Percentiles rank a stretch among this genome's conserved stretches.
Evolutionary conservation across 2,888 invertebrate genomes (phyloP).

Genomic region (Hypselothyrea guttata): DNA sequence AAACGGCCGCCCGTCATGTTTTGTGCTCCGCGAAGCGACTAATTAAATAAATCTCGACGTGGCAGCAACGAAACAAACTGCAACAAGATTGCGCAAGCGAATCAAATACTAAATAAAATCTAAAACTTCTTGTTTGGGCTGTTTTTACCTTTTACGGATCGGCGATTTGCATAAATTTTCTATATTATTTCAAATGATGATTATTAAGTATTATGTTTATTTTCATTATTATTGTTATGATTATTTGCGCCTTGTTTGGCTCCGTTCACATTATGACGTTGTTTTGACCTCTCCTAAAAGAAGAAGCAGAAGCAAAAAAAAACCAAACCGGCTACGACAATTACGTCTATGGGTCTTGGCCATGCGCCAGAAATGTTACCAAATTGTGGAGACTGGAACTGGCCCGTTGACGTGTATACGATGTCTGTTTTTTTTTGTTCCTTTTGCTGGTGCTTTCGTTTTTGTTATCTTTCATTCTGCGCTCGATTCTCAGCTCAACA

Average conservation of each 20-base stretch:
- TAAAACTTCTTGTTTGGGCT: slow-evolving; percentile 30
- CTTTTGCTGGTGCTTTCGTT: slow-evolving; percentile 11
- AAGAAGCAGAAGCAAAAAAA: too few relatives aligned
- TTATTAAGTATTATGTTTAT: slow-evolving; percentile 42
- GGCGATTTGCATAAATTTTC: slow-evolving; percentile 64
- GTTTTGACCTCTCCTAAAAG: slow-evolving; percentile 25
- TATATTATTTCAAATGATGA: slow-evolving; percentile 62
- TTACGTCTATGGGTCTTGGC: slow-evolving; percentile 53
- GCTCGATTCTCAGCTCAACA: slow-evolving; percentile 45
- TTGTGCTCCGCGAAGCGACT: slow-evolving; percentile 30
- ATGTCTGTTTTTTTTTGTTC: slow-evolving; percentile 1
- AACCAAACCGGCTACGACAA: slow-evolving; percentile 56
- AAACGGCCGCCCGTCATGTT: slow-evolving; percentile 22
- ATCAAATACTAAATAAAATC: slow-evolving; percentile 20
- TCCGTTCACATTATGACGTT: slow-evolving; percentile 23
- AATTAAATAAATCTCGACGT: slow-evolving; percentile 48
- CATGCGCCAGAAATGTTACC: slow-evolving; percentile 54
- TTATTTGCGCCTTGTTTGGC: slow-evolving; percentile 55
- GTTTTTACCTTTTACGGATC: slow-evolving; percentile 56
- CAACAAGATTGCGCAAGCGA: slow-evolving; percentile 39
- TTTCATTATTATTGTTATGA: slow-evolving; percentile 36
- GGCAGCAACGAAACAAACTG: slow-evolving; percentile 7
- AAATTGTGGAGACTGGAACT: slow-evolving; percentile 16
- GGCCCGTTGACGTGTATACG: slow-evolving; percentile 15
- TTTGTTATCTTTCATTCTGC: slow-evolving; percentile 18